Conservation (phyloP, 2,113 vertebrate genomes). For the Erythrocebus patas region DNA sequence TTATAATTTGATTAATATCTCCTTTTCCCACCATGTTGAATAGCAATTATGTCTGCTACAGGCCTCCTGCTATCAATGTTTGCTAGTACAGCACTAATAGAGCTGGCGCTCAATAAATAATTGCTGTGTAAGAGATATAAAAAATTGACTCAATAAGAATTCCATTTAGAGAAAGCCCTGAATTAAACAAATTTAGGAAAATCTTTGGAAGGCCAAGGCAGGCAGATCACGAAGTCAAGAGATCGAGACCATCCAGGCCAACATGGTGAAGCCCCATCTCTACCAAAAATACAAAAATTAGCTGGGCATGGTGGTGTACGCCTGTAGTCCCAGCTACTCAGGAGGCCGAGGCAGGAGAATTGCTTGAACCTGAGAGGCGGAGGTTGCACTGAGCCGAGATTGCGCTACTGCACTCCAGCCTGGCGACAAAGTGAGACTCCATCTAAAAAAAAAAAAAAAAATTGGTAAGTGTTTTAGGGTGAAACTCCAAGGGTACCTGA, state of each 20-base stretch:
- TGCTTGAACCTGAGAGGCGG: too few relatives aligned
- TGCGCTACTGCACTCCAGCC: too few relatives aligned
- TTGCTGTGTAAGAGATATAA: not conserved
- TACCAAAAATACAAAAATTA: too few relatives aligned
- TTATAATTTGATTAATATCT: not conserved
- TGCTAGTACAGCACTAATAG: not conserved
- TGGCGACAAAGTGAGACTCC: too few relatives aligned
- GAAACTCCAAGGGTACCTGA: not conserved
- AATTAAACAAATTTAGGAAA: not conserved
- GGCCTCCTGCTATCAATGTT: not conserved
- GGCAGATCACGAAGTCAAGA: too few relatives aligned
- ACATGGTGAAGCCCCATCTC: too few relatives aligned
- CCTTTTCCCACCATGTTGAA: not conserved
- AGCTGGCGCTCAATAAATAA: not conserved
- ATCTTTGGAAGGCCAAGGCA: too few relatives aligned
- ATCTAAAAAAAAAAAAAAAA: too few relatives aligned
- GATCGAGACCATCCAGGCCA: too few relatives aligned
- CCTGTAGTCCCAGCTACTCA: too few relatives aligned
- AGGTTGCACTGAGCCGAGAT: too few relatives aligned
- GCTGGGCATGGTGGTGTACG: fast-evolving
- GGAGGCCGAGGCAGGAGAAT: too few relatives aligned
- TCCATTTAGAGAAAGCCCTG: not conserved
- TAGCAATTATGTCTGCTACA: not conserved
- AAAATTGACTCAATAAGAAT: not conserved
- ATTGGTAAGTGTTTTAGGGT: not conserved